Evolutionary conservation across 2,797 vertebrate genomes (phyloP), one percentile per base, ranked within the genome.

Genomic region (Natrix natrix): DNA sequence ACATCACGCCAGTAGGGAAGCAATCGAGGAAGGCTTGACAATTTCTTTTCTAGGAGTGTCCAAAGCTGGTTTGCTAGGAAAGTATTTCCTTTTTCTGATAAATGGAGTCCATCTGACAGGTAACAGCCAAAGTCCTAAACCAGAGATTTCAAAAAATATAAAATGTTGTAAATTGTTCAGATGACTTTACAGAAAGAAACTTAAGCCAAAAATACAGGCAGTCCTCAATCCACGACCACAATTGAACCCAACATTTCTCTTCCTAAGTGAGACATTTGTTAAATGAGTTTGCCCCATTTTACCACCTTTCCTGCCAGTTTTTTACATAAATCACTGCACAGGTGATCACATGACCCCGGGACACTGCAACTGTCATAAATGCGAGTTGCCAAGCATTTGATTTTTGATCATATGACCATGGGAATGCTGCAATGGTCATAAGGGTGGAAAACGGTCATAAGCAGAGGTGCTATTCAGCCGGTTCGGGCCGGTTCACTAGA

Each of bases 1-100:
- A 99, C 97, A 0, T 99, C 98, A 2, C 97, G 98, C 99, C 99
- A 99, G 83, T 98, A 98, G 0, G 99, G 99, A 52, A 99, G 97
- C 94, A 99, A 98, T 1, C 97, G 96, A 3, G 99, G 99, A 78
- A 99, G 96, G 24, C 97, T 56, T 0, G 97, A 97, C 32, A 98
- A 94, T 20, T 96, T 98, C 54, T 97, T 97, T 95, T 99, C 98
- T 94, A 99, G 93, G 89, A 96, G 90, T 3, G 92, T 94, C 99
- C 99, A 99, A 55, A 99, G 97, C 1, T 98, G 98, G n/a, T 97
- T 94, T 89, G 98, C 98, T 88, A 99, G 90, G 95, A 99, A 99
- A 96, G 97, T 97, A 95, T 98, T 99, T 63, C 99, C 99, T 95
- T 98, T 95, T 0, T 97, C 91, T 0, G 99, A 99, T 88, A 99